Conservation (phyloP, 2,113 vertebrate genomes). For the Cebidichthys violaceus region DNA sequence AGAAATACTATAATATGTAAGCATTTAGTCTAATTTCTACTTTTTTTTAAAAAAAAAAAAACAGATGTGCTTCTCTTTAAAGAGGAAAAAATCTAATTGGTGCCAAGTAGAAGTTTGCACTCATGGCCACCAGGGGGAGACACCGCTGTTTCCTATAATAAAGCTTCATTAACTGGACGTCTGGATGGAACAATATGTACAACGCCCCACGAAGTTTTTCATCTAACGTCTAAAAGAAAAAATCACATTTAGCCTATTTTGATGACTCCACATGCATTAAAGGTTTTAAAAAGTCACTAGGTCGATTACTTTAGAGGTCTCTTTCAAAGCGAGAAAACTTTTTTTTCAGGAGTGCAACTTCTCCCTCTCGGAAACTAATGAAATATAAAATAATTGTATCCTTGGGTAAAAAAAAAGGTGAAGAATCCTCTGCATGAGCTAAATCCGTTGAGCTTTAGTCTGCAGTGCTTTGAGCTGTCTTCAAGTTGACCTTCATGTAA, state of each 20-base stretch:
- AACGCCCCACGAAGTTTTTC: conserved; percentile 81
- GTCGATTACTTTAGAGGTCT: conserved; percentile 30
- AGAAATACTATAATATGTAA: not conserved
- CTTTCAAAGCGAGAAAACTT: conserved; percentile 44
- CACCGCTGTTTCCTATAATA: conserved; percentile 56
- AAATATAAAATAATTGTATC: conserved; percentile 73
- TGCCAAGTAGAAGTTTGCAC: conserved; percentile 49
- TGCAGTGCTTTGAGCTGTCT: conserved; percentile 73
- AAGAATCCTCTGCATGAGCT: conserved; percentile 80
- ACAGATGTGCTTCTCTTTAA: not conserved
- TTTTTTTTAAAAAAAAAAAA: not conserved
- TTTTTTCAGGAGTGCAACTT: conserved; percentile 46
- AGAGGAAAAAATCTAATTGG: conserved; percentile 1
- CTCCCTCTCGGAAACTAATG: conserved; percentile 59
- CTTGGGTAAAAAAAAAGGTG: conserved; percentile 67
- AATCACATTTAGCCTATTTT: conserved; percentile 36
- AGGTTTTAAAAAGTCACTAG: conserved; percentile 7
- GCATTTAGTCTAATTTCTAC: not conserved
- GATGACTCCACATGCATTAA: conserved; percentile 39
- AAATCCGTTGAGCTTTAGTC: conserved; percentile 77
- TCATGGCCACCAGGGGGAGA: conserved; percentile 77
- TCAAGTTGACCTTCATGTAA: conserved; percentile 75
- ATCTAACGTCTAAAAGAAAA: conserved; percentile 53
- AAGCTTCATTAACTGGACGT: conserved; percentile 62
- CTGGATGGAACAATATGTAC: conserved; percentile 81